A percentile compares a stretch with the other conserved stretches of the same genome.
Evolutionary conservation across 2,797 vertebrate genomes (phyloP).

Genomic region (Phrynocephalus guinanensis): DNA sequence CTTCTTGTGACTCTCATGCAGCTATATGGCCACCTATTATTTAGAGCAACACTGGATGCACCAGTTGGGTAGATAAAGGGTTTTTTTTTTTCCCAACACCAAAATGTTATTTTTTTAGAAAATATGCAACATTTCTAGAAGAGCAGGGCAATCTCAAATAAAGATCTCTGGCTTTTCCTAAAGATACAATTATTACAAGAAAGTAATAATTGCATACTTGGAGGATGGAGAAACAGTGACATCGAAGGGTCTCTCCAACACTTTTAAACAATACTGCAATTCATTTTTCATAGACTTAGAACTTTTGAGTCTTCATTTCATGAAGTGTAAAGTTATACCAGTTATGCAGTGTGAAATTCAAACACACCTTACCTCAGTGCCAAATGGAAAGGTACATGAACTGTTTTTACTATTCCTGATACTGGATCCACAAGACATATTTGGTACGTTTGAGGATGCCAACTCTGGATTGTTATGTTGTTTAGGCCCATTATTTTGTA

Average conservation of each 20-base stretch:
- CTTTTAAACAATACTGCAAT: neutral
- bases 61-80: no score
- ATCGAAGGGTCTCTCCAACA: neutral
- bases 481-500: constrained; percentile 98
- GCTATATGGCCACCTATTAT: neutral
- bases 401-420: constrained; percentile 87
- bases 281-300: neutral
- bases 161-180: neutral
- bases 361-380: constrained; percentile 87
- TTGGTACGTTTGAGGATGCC: constrained; percentile 96
- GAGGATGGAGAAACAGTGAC: neutral
- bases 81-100: neutral
- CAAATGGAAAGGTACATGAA: constrained; percentile 95
- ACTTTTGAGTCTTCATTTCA: neutral
- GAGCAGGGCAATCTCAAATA: neutral
- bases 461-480: constrained; percentile 95
- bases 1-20: neutral
- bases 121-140: neutral
- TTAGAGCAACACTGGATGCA: neutral
- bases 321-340: neutral
- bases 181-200: neutral
- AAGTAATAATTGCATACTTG: neutral
- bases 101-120: neutral
- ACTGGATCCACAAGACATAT: constrained; percentile 93
- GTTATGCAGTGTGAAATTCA: accelerated